These are phyloP conservation scores for Nansenia antarctica DNA, from an alignment of 2,113 vertebrate genomes.

Conservation along the genomic window DNA sequence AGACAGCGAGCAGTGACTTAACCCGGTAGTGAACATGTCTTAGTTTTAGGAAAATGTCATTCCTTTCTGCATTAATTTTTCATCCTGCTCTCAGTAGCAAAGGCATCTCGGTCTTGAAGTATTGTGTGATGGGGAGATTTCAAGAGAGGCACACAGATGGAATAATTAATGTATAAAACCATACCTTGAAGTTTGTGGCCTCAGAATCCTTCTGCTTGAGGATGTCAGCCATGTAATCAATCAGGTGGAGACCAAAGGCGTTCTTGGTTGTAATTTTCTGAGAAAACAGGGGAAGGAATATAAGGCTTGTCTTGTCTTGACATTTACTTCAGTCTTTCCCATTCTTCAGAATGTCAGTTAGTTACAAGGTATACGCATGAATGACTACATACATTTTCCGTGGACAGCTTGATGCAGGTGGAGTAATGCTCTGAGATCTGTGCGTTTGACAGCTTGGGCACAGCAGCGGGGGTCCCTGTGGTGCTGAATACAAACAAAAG, in stretches of 20 bases:
- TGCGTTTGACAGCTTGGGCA: constrained; percentile 82
- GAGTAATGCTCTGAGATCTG: constrained; percentile 95
- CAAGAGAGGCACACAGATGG: not conserved
- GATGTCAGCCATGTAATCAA: constrained; percentile 94
- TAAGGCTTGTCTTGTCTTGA: not conserved
- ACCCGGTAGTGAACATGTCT: too few species aligned
- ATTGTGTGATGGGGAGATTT: not conserved
- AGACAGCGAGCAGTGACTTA: too few species aligned
- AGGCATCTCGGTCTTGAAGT: not conserved
- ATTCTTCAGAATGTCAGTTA: not conserved
- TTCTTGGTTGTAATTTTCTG: constrained; percentile 99
- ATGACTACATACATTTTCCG: constrained; percentile 87
- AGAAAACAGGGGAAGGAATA: not conserved
- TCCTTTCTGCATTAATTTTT: not conserved
- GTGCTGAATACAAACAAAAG: constrained; percentile 49
- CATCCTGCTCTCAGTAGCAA: not conserved
- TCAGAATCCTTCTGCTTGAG: constrained; percentile 88
- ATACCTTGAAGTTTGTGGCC: constrained; percentile 91
- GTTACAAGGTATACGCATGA: not conserved
- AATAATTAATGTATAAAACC: not conserved
- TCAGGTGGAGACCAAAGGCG: constrained; percentile 92
- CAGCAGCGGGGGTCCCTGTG: constrained; percentile 73
- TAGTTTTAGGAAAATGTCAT: not conserved
- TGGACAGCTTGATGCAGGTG: constrained; percentile 92
- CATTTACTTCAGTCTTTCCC: not conserved